These are phyloP conservation scores for Bufo bufo DNA, from an alignment of 2,113 vertebrate genomes.

Conservation along the genomic window DNA sequence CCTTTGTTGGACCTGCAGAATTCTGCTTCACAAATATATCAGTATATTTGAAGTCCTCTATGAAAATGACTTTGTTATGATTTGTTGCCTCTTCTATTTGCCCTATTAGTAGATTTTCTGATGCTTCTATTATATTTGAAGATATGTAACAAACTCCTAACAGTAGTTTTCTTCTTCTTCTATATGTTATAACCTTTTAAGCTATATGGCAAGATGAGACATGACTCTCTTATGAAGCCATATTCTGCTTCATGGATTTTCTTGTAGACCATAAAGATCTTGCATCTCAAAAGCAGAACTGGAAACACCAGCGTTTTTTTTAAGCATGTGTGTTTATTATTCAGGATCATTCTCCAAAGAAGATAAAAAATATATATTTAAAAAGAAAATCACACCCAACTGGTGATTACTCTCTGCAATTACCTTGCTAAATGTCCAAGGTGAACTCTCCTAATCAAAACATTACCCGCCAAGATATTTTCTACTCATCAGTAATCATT, in stretches of 20 bases:
- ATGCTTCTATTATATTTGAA: too few species aligned
- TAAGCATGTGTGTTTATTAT: not conserved
- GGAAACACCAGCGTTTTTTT: not conserved
- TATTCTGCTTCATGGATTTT: not conserved
- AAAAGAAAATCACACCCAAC: slow-evolving; percentile 20
- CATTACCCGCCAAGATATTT: slow-evolving; percentile 49
- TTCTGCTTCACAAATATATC: too few species aligned
- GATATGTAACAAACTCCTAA: too few species aligned
- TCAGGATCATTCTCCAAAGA: not conserved
- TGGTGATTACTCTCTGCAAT: slow-evolving; percentile 43
- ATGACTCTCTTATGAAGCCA: not conserved
- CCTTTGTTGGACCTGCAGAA: too few species aligned
- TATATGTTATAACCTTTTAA: not conserved
- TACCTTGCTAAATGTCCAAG: slow-evolving; percentile 51
- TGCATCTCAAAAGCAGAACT: not conserved
- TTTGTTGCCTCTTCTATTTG: too few species aligned
- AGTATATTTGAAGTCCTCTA: too few species aligned
- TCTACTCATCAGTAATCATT: slow-evolving; percentile 52
- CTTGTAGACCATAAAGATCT: not conserved
- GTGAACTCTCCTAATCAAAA: slow-evolving; percentile 55
- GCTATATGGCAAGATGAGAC: not conserved
- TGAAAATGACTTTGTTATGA: too few species aligned
- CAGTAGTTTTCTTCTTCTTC: not conserved
- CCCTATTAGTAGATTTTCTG: too few species aligned
- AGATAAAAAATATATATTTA: slow-evolving; percentile 4